phyloP scores from a whole-genome alignment of 2,888 invertebrate species.

The Rhopalosiphum nymphaeae region DNA sequence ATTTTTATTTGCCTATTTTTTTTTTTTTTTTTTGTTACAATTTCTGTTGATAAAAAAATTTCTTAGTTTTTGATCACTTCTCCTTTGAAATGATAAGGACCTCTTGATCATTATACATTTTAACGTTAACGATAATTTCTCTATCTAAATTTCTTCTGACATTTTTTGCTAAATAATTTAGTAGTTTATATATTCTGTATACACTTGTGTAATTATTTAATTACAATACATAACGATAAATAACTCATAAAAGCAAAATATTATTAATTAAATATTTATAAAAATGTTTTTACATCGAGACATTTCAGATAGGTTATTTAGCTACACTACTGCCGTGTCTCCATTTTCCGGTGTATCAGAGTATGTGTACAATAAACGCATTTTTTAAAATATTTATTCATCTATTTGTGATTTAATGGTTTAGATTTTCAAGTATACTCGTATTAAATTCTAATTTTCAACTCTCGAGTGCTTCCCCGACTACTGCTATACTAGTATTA shows the following conservation, averaged over 20 bases:
- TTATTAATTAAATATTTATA: not conserved
- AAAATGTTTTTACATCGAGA: not conserved
- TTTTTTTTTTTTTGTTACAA: not conserved
- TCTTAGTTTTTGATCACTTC: not conserved
- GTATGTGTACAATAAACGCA: not conserved
- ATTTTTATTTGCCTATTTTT: not conserved
- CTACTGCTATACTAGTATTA: not conserved
- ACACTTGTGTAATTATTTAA: not conserved
- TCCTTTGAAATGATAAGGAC: not conserved
- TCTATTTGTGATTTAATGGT: too few relatives aligned
- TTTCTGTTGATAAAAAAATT: not conserved
- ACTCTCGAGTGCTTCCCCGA: not conserved
- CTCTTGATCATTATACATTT: not conserved
- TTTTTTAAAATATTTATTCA: not conserved
- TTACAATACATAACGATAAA: not conserved
- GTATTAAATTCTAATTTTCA: not conserved
- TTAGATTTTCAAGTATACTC: not conserved
- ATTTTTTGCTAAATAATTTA: not conserved
- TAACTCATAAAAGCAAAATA: not conserved
- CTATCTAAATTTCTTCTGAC: not conserved
- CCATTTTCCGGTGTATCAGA: not conserved
- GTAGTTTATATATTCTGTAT: not conserved
- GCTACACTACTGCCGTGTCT: not conserved
- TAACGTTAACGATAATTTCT: not conserved
- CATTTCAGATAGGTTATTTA: not conserved